Evolutionary conservation across 2,797 vertebrate genomes (phyloP), one percentile per base, ranked within the genome.

Genomic region (Spinus pinus): DNA sequence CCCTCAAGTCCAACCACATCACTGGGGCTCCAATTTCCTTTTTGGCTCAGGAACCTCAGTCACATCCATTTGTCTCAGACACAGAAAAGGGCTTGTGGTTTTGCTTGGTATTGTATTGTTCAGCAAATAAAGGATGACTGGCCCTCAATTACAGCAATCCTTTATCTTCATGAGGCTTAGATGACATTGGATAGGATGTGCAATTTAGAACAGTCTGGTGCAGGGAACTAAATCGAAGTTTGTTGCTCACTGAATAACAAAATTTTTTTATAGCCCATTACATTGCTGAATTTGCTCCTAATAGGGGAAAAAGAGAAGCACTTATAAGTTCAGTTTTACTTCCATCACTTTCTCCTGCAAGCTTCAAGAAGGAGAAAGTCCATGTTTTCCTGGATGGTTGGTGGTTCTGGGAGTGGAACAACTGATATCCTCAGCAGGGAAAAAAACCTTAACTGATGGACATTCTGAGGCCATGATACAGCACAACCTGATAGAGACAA

Each of bases 11-110:
- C 15, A 72, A 66, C 9, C 35, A 31, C 18, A 5, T 13, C 31
- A 41, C 3, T 0, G 0, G 10, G 24, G 4, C 15, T 56, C 7
- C 23, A 19, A 17, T n/a, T 65, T 64, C 15, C 25, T 37, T 58
- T 60, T 46, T 35, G 13, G 7, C 15, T 53, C 25, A 53, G 37
- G 47, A 84, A 6, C 10, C 14, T 79, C 31, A 67, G 24, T 42
- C 2, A 3, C 14, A 33, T 18, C 16, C 9, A 5, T 42, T 53
- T 35, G 17, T 23, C 57, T 81, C 51, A 62, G 31, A 14, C 37
- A 13, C 42, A 79, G 9, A 20, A 33, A 69, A 30, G 11, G 21
- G 2, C 21, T 41, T 54, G 20, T 42, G 41, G 31, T n/a, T 88
- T 64, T 50, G 4, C 8, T 41, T 65, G 39, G 17, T 19, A 14